These are phyloP conservation scores for Sminthopsis crassicaudata DNA, from an alignment of 2,113 vertebrate species.

Conservation along the genomic window DNA sequence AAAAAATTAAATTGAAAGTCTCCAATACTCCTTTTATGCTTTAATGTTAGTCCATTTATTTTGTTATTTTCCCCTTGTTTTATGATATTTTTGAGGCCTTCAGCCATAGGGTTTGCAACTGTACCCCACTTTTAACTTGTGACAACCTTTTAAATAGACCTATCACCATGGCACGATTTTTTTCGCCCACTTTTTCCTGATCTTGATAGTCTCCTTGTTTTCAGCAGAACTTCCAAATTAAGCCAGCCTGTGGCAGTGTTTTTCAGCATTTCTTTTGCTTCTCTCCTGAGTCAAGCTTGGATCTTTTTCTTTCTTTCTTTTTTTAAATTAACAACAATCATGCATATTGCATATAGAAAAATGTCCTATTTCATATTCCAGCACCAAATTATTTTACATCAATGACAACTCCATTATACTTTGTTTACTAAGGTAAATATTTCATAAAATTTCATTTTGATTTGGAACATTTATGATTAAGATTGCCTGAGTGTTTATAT, in stretches of 20 bases:
- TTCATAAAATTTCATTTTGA: background rate
- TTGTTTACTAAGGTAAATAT: background rate
- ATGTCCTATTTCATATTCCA: background rate
- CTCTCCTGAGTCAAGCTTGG: conserved; percentile 9
- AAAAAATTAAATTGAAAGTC: background rate
- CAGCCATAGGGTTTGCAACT: background rate
- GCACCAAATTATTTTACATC: background rate
- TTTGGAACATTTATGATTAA: background rate
- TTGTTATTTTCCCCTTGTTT: no score
- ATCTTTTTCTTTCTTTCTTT: background rate
- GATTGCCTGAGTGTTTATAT: background rate
- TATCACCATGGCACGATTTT: no score
- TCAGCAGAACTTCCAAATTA: conserved; percentile 68
- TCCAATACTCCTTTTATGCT: fast-evolving
- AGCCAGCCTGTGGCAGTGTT: conserved; percentile 78
- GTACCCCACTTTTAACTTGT: fast-evolving
- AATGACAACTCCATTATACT: background rate
- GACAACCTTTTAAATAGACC: background rate
- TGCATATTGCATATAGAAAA: fast-evolving
- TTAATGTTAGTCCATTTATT: background rate
- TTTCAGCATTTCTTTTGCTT: conserved; percentile 76
- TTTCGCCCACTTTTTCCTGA: background rate
- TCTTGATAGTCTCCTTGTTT: background rate
- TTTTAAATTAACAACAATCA: background rate
- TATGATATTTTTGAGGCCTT: background rate